Evolutionary conservation across 2,888 invertebrate species (phyloP).

Genomic region (Synergus gifuensis): DNA sequence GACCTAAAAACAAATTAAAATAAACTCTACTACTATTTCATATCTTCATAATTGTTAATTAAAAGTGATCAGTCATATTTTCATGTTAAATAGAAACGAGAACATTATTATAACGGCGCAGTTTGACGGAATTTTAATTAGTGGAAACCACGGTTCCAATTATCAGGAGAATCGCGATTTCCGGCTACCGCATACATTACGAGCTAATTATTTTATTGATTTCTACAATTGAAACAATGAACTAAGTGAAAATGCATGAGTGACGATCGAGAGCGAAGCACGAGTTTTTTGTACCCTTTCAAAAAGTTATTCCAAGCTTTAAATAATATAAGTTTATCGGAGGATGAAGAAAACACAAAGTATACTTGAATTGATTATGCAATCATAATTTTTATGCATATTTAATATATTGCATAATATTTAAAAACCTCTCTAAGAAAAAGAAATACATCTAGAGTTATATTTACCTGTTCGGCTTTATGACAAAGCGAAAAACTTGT

Average conservation of each 20-base stretch:
- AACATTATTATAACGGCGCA: background rate
- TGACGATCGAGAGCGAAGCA: background rate
- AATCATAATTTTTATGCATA: background rate
- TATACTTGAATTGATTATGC: background rate
- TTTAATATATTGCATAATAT: background rate
- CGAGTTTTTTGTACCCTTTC: background rate
- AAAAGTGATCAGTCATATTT: background rate
- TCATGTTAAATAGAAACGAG: background rate
- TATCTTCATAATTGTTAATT: background rate
- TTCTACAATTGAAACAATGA: conserved; percentile 10
- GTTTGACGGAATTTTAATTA: conserved; percentile 7
- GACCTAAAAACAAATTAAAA: no score
- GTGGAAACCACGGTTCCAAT: conserved; percentile 10
- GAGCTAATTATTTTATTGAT: conserved; percentile 25
- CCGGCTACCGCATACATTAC: conserved; percentile 14
- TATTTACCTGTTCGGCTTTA: background rate
- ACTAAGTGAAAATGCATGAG: background rate
- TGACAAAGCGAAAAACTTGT: conserved; percentile 5
- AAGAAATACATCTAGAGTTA: background rate
- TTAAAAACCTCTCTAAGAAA: background rate
- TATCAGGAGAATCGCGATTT: conserved; percentile 1
- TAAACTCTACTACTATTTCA: background rate
- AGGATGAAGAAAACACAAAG: background rate
- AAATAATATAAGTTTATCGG: background rate
- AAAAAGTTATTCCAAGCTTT: background rate